Base-by-base conservation (phyloP, 2,888 invertebrate genomes). In the Hypolimnas misippus region DNA sequence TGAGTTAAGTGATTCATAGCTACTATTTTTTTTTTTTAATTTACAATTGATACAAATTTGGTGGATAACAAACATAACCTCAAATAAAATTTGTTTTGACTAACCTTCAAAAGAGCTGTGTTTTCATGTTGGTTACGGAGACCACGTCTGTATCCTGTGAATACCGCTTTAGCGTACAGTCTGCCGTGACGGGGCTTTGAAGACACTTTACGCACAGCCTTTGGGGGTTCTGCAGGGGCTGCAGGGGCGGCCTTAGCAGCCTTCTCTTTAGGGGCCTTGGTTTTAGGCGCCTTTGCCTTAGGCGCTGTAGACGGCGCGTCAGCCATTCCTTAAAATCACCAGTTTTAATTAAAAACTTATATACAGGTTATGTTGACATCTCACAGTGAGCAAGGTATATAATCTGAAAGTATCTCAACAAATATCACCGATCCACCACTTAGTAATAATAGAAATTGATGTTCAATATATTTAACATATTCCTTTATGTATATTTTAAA, bases 81-180 rank as follows among this genome's bases (percentile, higher is more conserved):
- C 17, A 29, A 17, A 29, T 10, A 38, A 12, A 25, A 3, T 29
- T 5, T 51, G 14, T 55, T 8, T 17, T 16, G 16, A 62, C 69
- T 63, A 71, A 94, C 95, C 93, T 97, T 98, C 67, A 99, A 92
- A 19, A 99, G 94, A 19, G 99, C 97, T 63, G 98, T 99, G 92
- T 97, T 97, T 92, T 99, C 99, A 80, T 98, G 97, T 89, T 99
- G 99, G 87, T 99, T 99, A 73, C 99, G 95, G 68, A 98, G 95
- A 70, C 99, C 99, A 76, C 99, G 95, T 89, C 98, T 98, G 92
- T 96, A 97, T 74, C 97, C 97, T 73, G 98, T 98, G 93, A 99
- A 99, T 58, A 99, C 96, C 44, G 98, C 98, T 91, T 98, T 98
- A n/a, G 98, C 97, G 82, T 98, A 99, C 53, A 99, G 93, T 76